Conservation (phyloP, 2,797 vertebrate genomes). For the Coilia nasus region DNA sequence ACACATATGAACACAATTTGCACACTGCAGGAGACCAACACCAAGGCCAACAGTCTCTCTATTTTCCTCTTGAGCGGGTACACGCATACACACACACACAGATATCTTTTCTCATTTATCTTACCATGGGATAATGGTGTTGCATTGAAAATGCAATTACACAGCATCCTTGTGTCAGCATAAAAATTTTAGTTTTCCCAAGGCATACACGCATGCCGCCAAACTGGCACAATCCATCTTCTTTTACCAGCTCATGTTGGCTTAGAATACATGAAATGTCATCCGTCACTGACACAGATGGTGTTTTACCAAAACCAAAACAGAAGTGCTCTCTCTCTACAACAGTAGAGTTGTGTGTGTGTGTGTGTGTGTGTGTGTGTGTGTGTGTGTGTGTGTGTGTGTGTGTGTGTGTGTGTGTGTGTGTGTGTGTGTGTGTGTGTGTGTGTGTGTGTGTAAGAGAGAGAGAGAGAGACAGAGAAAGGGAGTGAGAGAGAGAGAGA, state of each 20-base stretch:
- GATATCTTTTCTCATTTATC: background rate
- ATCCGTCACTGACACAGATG: slow-evolving; percentile 44
- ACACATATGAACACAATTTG: background rate
- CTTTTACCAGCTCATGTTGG: background rate
- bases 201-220: background rate
- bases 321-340: background rate
- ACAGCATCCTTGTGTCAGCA: slow-evolving; percentile 19
- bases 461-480: no score
- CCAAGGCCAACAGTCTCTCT: background rate
- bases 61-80: background rate
- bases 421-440: no score
- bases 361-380: no score
- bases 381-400: no score
- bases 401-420: no score
- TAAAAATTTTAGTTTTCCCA: background rate
- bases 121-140: background rate
- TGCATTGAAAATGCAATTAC: slow-evolving; percentile 7
- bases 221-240: background rate
- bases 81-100: slow-evolving; percentile 15
- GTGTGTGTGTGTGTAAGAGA: no score
- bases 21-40: background rate
- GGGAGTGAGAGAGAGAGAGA: no score
- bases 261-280: slow-evolving; percentile 60
- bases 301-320: slow-evolving; percentile 4
- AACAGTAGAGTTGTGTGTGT: background rate